Conservation (phyloP, 2,888 invertebrate genomes). For the Himalopsyche tibetana region DNA sequence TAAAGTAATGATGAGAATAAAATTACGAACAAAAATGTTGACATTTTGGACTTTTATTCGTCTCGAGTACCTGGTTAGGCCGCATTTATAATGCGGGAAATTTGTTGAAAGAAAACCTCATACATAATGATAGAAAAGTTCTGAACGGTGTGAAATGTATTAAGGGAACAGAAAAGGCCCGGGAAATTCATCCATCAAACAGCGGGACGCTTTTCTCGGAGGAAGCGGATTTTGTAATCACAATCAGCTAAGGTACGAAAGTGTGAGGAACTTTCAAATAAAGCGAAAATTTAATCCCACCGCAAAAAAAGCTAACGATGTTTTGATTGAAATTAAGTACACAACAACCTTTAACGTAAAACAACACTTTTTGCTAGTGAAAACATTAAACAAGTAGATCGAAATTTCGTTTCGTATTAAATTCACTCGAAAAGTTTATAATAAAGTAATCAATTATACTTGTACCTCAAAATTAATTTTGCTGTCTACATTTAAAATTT, state of each 20-base stretch:
- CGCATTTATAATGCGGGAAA: background rate
- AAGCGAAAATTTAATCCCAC: constrained; percentile 24
- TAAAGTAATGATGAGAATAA: too few relatives aligned
- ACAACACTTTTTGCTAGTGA: background rate
- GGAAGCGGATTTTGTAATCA: constrained; percentile 23
- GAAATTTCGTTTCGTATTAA: background rate
- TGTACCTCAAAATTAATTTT: too few relatives aligned
- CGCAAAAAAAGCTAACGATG: constrained; percentile 20
- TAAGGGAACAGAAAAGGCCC: constrained; percentile 4
- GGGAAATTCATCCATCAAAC: constrained; percentile 21
- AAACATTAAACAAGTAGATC: background rate
- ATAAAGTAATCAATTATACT: too few relatives aligned
- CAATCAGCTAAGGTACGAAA: background rate
- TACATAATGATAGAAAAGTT: constrained; percentile 19
- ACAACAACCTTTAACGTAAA: background rate
- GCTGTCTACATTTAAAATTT: too few relatives aligned
- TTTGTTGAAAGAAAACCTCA: constrained; percentile 3
- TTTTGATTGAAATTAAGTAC: constrained; percentile 30
- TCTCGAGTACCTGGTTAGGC: background rate
- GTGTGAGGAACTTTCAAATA: constrained; percentile 12
- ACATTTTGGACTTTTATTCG: background rate
- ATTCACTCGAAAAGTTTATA: too few relatives aligned
- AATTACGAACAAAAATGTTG: too few relatives aligned
- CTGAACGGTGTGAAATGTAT: constrained; percentile 9
- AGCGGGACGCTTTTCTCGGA: constrained; percentile 24